phyloP scores from a whole-genome alignment of 2,888 invertebrate genomes.

The Rotaria sp. region DNA sequence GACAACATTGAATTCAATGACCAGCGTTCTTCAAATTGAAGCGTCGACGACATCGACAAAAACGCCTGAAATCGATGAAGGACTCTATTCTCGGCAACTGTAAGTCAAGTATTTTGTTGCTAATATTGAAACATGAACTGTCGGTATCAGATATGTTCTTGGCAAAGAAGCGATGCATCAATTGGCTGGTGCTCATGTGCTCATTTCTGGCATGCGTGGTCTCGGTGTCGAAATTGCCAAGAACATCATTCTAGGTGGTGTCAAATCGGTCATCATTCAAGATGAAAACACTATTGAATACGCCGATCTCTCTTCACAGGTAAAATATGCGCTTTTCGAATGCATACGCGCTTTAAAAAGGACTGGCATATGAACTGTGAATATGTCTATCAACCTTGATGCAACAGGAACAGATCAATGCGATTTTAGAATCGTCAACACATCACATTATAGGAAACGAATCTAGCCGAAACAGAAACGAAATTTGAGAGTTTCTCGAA shows the following conservation, averaged over 20 bases:
- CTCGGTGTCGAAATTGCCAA: conserved; percentile 95
- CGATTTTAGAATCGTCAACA: too few species aligned
- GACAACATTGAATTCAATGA: not conserved
- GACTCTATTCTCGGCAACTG: conserved; percentile 32
- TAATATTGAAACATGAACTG: too few species aligned
- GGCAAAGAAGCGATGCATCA: conserved; percentile 98
- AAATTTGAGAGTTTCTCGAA: too few species aligned
- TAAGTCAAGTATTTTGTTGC: too few species aligned
- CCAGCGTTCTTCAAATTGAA: not conserved
- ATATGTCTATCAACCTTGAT: too few species aligned
- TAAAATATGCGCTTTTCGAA: too few species aligned
- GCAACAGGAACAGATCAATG: too few species aligned
- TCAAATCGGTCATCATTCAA: conserved; percentile 91
- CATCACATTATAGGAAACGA: too few species aligned
- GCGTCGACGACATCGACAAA: not conserved
- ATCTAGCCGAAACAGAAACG: too few species aligned
- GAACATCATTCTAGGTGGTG: conserved; percentile 93
- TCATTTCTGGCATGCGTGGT: conserved; percentile 86
- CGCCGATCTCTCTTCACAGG: conserved; percentile 74
- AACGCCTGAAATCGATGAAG: conserved; percentile 35
- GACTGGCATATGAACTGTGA: too few species aligned
- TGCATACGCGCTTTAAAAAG: too few species aligned
- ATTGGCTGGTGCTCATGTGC: conserved; percentile 87
- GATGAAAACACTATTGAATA: conserved; percentile 69
- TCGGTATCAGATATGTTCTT: conserved; percentile 65